A percentile compares a stretch with the other conserved stretches of the same genome.
Evolutionary conservation across 1,140 invertebrate species (phyloP).

Genomic region (Episyrphus balteatus): DNA sequence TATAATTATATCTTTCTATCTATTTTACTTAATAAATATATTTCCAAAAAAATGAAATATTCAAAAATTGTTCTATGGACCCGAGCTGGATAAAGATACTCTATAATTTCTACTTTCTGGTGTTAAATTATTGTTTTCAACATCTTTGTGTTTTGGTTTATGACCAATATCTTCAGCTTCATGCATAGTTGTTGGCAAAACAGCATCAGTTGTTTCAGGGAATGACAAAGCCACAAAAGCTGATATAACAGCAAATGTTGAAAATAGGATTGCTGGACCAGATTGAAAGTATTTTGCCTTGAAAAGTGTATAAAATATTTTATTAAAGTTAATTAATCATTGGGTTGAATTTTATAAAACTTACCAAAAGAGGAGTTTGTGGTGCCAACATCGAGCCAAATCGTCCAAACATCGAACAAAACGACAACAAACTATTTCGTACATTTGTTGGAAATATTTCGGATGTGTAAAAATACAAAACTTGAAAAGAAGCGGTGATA

Average conservation of each 20-base stretch:
- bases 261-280: constrained; percentile 62
- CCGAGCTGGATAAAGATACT: too few relatives aligned
- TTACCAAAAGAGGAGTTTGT: constrained; percentile 46
- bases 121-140: too few relatives aligned
- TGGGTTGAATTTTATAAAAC: background rate
- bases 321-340: background rate
- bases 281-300: constrained; percentile 35
- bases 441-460: constrained; percentile 59
- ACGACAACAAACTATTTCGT: constrained; percentile 47
- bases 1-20: too few relatives aligned
- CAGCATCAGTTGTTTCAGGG: constrained; percentile 52
- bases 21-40: too few relatives aligned
- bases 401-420: constrained; percentile 57
- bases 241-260: constrained; percentile 48
- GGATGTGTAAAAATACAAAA: constrained; percentile 56
- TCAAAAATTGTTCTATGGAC: too few relatives aligned
- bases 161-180: constrained; percentile 35
- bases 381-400: constrained; percentile 55
- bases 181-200: constrained; percentile 53
- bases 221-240: constrained; percentile 47
- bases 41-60: too few relatives aligned
- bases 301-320: background rate
- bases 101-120: too few relatives aligned
- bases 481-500: constrained; percentile 57
- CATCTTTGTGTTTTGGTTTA: too few relatives aligned